Evolutionary conservation across 2,113 vertebrate genomes (phyloP), one percentile per base, ranked within the genome.

Genomic region (Syrmaticus mikado): DNA sequence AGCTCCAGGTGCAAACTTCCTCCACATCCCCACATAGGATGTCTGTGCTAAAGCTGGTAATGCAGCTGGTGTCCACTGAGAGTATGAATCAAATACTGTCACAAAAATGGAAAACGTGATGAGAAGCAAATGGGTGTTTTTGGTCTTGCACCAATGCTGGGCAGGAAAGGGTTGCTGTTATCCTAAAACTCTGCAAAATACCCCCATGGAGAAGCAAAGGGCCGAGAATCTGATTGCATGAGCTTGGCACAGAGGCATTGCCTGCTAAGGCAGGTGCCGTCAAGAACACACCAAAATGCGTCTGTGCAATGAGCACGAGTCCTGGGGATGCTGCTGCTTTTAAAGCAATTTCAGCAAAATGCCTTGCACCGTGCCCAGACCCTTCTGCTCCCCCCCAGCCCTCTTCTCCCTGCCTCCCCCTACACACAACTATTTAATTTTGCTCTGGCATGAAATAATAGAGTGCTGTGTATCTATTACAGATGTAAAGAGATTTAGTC

Each of bases 401-500:
- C 55, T 30, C 10, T 62, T 77, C 27, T 91, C 87, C 83, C 12
- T 75, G 82, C 92, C 72, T 25, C 88, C 93, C 75, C 95, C 85
- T 89, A 46, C 90, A 88, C 95, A 94, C 96, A 87, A 97, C 97
- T 97, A 97, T 98, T 98, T 98, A 97, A 98, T 98, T 98, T 97
- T 97, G 95, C 96, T 95, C 93, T 97, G 97, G 97, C 98, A 97
- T 97, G 98, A 97, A 98, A 98, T 98, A 98, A 98, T 98, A 98
- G 98, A 98, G 97, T 96, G 96, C 96, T 97, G 97, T 98, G 98
- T 98, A 98, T 98, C 98, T 98, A 96, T 98, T 98, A 97, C 97
- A 98, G 98, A 98, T 98, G 97, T 82, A 96, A 97, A 92, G 97
- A 98, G 98, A 98, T 98, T 98, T 98, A 96, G 98, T 76, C 97